A percentile compares a stretch with the other conserved stretches of the same genome.
phyloP scores from a whole-genome alignment of 2,113 vertebrate genomes.

The Psettodes erumei region DNA sequence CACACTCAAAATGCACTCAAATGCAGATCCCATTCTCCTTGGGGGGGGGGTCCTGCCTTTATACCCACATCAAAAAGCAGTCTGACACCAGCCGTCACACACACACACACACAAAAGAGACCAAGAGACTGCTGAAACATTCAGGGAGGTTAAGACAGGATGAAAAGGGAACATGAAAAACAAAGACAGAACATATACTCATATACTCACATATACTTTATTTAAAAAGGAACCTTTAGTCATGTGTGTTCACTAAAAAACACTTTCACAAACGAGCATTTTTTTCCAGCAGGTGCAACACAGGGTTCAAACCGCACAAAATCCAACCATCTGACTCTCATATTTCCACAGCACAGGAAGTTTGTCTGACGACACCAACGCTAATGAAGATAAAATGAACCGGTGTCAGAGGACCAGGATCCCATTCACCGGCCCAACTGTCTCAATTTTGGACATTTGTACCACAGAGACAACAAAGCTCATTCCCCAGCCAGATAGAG shows the following conservation, averaged over 20 bases:
- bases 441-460: constrained; percentile 61
- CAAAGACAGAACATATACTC: neutral
- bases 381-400: constrained; percentile 45
- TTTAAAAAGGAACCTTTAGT: neutral
- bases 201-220: no score
- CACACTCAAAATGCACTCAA: constrained; percentile 15
- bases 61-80: constrained; percentile 34
- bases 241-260: neutral
- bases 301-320: neutral
- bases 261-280: constrained; percentile 9
- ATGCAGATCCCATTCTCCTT: constrained; percentile 12
- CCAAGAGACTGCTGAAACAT: constrained; percentile 12
- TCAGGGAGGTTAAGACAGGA: constrained; percentile 2
- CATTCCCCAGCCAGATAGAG: constrained; percentile 62
- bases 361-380: constrained; percentile 21
- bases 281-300: constrained; percentile 3
- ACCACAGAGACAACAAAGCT: constrained; percentile 52
- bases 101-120: constrained; percentile 10
- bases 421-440: constrained; percentile 47
- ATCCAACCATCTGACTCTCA: constrained; percentile 22
- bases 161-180: constrained; percentile 14
- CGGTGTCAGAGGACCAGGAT: constrained; percentile 28
- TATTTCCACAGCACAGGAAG: neutral
- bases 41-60: constrained; percentile 14
- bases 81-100: constrained; percentile 6